Conservation (phyloP, 1,140 invertebrate species). For the Dryas iulia region DNA sequence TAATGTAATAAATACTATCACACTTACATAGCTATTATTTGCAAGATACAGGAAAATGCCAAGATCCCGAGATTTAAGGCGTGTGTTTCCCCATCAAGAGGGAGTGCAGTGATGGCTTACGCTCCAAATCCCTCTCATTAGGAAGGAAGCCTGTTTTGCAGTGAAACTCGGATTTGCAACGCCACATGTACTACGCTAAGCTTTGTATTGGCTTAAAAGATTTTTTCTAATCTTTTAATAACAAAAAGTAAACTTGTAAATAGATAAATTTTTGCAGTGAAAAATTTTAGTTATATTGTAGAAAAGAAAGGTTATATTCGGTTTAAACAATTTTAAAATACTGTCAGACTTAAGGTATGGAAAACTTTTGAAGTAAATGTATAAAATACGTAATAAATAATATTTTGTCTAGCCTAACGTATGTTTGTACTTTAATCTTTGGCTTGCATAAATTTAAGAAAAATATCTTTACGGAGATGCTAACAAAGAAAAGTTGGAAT, state of each 20-base stretch:
- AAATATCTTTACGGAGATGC: too few relatives aligned
- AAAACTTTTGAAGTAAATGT: too few relatives aligned
- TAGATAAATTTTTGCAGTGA: neutral
- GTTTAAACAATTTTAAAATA: too few relatives aligned
- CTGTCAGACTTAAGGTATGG: too few relatives aligned
- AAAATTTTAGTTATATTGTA: too few relatives aligned
- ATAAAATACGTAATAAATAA: too few relatives aligned
- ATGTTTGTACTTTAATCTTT: too few relatives aligned
- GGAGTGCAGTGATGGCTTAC: constrained; percentile 27
- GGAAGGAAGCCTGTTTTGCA: constrained; percentile 28
- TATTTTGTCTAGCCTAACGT: too few relatives aligned
- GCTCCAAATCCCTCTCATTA: constrained; percentile 31
- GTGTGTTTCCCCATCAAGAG: constrained; percentile 23
- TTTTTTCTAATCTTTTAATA: neutral
- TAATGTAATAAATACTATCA: neutral
- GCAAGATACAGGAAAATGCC: constrained; percentile 10
- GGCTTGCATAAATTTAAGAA: too few relatives aligned
- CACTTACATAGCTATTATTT: neutral
- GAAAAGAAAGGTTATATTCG: too few relatives aligned
- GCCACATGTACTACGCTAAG: constrained; percentile 17
- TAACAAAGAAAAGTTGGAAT: too few relatives aligned
- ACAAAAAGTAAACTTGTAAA: neutral
- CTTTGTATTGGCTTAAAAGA: constrained; percentile 1
- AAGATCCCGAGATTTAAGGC: constrained; percentile 15
- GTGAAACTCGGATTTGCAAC: constrained; percentile 26